Evolutionary conservation across 2,888 invertebrate genomes (phyloP), one percentile per base, ranked within the genome.

Genomic region (Eumerus sabulonum): DNA sequence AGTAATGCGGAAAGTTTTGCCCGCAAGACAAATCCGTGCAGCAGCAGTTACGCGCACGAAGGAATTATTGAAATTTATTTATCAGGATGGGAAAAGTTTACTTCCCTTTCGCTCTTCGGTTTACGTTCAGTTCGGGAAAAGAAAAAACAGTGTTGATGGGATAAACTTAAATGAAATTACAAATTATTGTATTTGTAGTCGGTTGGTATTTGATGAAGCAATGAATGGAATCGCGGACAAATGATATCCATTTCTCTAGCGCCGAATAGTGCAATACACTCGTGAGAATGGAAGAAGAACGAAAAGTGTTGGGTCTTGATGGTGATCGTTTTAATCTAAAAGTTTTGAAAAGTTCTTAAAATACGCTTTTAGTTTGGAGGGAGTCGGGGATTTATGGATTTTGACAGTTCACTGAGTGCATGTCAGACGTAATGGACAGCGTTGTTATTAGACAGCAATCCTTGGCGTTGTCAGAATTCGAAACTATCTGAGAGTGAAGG

Each of bases 11-110:
- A 79, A 79, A 74, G 54, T 74, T 79, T 76, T 45, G 18, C 38
- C 48, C 40, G 59, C 63, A 68, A 35, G 62, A 67, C 48, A 70
- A 74, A 79, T 70, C 68, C 64, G 14, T 70, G 68, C 79, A 77
- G 51, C 57, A 73, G 57, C 45, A 62, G 51, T 45, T 45, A 45
- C 63, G 44, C 63, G 44, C 16, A 53, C 54, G 19, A 51, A 68
- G 73, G 70, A 74, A 73, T 79, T 79, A 79, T 79, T 79, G 64
- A 79, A 79, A 79, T 79, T 79, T 79, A 79, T 79, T 79, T 74
- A 74, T 60, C 79, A 51, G 79, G 64, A 66, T 79, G 68, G 63
- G 54, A 79, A 68, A 73, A 79, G 77, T 79, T 73, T 27, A 27
- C 27, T 27, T n/a, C n/a, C n/a, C n/a, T 27, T 27, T 60, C 45